A percentile compares a stretch with the other conserved stretches of the same genome.
phyloP scores from a whole-genome alignment of 1,140 invertebrate genomes.

The Lepidurus arcticus region DNA sequence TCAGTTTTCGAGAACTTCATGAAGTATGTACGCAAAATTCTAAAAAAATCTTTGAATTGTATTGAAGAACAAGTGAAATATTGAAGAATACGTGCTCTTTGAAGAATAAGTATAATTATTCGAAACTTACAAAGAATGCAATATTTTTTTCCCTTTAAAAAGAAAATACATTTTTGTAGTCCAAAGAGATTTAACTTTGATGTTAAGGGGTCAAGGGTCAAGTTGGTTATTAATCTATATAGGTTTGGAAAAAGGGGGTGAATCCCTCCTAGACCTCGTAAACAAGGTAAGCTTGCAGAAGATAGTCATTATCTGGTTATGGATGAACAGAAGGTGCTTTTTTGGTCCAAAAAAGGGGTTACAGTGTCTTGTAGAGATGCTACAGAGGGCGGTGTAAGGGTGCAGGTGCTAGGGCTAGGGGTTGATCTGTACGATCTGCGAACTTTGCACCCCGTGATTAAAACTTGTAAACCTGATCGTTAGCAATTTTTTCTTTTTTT shows the following conservation, averaged over 20 bases:
- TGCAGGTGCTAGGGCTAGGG: background rate
- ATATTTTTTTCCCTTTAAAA: too few relatives aligned
- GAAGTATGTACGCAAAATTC: too few relatives aligned
- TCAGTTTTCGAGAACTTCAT: too few relatives aligned
- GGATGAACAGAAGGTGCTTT: slow-evolving; percentile 12
- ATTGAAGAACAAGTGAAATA: too few relatives aligned
- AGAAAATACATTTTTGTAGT: too few relatives aligned
- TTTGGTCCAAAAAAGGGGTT: background rate
- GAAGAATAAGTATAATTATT: too few relatives aligned
- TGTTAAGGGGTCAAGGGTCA: background rate
- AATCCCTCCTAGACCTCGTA: background rate
- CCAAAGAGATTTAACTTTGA: too few relatives aligned
- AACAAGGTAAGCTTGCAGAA: background rate
- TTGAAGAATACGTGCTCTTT: too few relatives aligned
- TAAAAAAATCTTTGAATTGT: too few relatives aligned
- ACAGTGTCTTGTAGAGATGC: background rate
- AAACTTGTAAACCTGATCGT: slow-evolving; percentile 4
- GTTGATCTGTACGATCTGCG: background rate
- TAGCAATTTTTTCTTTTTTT: background rate
- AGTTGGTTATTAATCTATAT: background rate
- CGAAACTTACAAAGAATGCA: too few relatives aligned
- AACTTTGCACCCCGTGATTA: background rate
- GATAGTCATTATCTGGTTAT: slow-evolving; percentile 19
- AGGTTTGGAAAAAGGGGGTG: background rate
- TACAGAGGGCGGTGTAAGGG: background rate